Evolutionary conservation across 2,888 invertebrate genomes (phyloP).

Genomic region (Mamestra brassicae): DNA sequence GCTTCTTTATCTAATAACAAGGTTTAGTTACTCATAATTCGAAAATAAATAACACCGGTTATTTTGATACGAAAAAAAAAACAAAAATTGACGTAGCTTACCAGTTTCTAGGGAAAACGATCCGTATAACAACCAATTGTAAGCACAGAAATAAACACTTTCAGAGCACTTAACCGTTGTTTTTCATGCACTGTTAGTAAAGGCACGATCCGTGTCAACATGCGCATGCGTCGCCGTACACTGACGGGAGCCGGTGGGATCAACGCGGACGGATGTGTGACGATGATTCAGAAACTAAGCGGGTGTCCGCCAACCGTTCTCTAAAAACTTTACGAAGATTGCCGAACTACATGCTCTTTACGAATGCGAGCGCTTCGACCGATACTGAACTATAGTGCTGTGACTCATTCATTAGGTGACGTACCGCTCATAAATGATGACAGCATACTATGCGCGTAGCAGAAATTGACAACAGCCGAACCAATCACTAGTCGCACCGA

Average conservation of each 20-base stretch:
- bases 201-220: constrained; percentile 80
- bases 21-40: not conserved
- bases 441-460: constrained; percentile 52
- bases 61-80: not conserved
- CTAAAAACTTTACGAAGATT: constrained; percentile 74
- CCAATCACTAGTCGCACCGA: constrained; percentile 49
- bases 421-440: constrained; percentile 68
- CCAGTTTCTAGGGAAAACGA: constrained; percentile 65
- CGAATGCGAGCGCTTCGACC: constrained; percentile 67
- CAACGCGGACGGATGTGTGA: constrained; percentile 80
- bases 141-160: constrained; percentile 76
- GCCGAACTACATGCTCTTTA: constrained; percentile 70
- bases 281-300: constrained; percentile 81
- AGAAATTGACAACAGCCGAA: constrained; percentile 53
- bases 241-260: constrained; percentile 72
- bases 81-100: constrained; percentile 49
- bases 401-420: constrained; percentile 81
- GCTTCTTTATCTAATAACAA: constrained; percentile 16
- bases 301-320: constrained; percentile 79
- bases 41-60: constrained; percentile 9
- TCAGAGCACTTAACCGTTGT: constrained; percentile 79
- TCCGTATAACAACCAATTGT: constrained; percentile 66
- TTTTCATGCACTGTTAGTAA: constrained; percentile 83
- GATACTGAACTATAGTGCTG: constrained; percentile 59
- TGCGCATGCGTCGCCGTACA: constrained; percentile 83